Conservation (phyloP, 2,888 invertebrate species). For the Camptogramma bilineatum region DNA sequence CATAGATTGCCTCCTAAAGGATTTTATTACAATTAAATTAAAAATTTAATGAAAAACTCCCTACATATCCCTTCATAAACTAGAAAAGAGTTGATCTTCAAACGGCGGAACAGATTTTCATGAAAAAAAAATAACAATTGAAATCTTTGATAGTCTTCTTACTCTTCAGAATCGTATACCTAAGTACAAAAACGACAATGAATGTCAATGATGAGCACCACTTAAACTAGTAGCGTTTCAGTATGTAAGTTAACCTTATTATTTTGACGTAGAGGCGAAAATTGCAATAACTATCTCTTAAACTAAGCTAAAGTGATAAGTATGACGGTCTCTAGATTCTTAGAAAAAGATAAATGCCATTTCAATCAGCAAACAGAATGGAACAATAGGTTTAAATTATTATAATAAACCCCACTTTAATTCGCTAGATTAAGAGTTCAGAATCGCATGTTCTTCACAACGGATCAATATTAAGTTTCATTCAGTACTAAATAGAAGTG, state of each 20-base stretch:
- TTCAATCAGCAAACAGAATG: constrained; percentile 24
- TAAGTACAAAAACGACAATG: too few relatives aligned
- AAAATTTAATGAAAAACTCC: too few relatives aligned
- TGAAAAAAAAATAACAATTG: too few relatives aligned
- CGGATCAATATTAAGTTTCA: constrained; percentile 44
- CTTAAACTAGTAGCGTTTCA: too few relatives aligned
- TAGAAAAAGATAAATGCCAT: constrained; percentile 7
- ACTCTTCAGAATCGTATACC: too few relatives aligned
- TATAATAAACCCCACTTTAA: constrained; percentile 18
- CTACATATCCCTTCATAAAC: too few relatives aligned
- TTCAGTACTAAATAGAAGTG: constrained; percentile 41
- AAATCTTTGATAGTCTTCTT: too few relatives aligned
- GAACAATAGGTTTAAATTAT: constrained; percentile 16
- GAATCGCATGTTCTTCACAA: constrained; percentile 18
- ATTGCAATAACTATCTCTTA: not conserved
- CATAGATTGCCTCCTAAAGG: too few relatives aligned
- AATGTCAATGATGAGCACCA: too few relatives aligned
- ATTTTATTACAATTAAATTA: too few relatives aligned
- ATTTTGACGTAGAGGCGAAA: not conserved
- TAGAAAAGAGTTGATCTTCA: too few relatives aligned
- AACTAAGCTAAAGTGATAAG: not conserved
- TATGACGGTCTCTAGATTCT: not conserved
- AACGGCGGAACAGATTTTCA: too few relatives aligned
- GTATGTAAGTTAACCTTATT: not conserved
- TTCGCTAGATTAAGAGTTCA: constrained; percentile 16